Conservation (phyloP, 2,113 vertebrate genomes). For the Pygoscelis adeliae region DNA sequence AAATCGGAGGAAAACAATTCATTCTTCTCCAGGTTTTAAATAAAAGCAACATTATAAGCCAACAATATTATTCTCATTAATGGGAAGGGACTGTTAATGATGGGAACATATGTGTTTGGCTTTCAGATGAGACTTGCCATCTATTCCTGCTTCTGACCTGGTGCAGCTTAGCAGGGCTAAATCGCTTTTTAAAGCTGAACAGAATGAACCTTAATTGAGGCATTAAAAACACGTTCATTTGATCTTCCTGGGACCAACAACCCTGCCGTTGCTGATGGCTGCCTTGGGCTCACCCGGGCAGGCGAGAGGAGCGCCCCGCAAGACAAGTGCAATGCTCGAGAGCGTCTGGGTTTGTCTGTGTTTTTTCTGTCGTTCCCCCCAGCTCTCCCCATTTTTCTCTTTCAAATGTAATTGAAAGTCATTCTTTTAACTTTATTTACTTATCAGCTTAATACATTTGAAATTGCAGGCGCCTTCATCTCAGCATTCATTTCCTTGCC, state of each 20-base stretch:
- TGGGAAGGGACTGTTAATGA: slow-evolving; percentile 62
- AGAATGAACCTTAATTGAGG: slow-evolving; percentile 66
- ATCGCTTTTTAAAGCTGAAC: slow-evolving; percentile 48
- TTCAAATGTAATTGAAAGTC: slow-evolving; percentile 17
- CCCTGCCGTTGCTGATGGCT: not conserved
- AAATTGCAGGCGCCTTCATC: slow-evolving; percentile 22
- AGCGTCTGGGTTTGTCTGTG: not conserved
- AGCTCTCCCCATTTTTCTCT: not conserved
- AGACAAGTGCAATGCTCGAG: not conserved
- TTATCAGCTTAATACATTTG: slow-evolving; percentile 2
- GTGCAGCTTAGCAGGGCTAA: slow-evolving; percentile 45
- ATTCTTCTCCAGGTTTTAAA: slow-evolving; percentile 29
- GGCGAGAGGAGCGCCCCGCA: not conserved
- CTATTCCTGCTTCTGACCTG: slow-evolving; percentile 36
- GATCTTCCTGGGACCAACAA: slow-evolving; percentile 13
- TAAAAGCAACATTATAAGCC: not conserved
- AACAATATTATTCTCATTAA: slow-evolving; percentile 36
- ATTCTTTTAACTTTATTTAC: slow-evolving; percentile 43
- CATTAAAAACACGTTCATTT: slow-evolving; percentile 22
- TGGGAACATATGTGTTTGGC: not conserved
- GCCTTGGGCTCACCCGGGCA: not conserved
- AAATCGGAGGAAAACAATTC: not conserved
- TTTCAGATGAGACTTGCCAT: slow-evolving; percentile 40
- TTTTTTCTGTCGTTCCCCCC: not conserved
- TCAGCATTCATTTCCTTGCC: slow-evolving; percentile 12